Evolutionary conservation across 2,797 vertebrate genomes (phyloP), one percentile per base, ranked within the genome.

Genomic region (Monodelphis domestica): DNA sequence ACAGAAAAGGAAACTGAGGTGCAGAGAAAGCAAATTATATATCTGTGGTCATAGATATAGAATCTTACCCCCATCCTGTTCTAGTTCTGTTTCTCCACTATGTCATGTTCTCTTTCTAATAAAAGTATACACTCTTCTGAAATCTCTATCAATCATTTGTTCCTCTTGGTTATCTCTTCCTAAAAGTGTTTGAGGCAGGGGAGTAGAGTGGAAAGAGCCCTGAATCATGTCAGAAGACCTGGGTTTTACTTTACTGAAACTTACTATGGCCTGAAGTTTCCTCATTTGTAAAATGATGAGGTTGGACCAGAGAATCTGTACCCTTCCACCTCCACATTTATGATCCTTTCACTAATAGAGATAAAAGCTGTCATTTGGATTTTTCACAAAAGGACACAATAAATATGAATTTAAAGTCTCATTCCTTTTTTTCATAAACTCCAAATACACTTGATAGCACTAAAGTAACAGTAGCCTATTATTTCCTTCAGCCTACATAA

Each of bases 391-490:
- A 89, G 91, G 78, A 89, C 1, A 53, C 57, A 54, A 91, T 21
- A 45, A 95, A 88, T 88, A 52, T 53, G 29, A 84, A 70, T 57
- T 95, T 96, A 84, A 59, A 12, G 93, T 95, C 38, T 90, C 24
- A 50, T 84, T 94, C 30, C 63, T n/a, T 45, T 50, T 91, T 94
- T 88, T 90, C 89, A 84, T 90, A 63, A 94, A 30, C 5, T 91
- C 88, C 59, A 78, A 95, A 93, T 89, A 88, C 29, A 94, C 30
- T 52, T 89, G 56, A 90, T 2, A 56, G 15, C 57, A 88, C 92
- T 54, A 90, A 50, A 90, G 90, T 63, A 30, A 28, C 51, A 55
- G 93, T 87, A 6, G 0, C 30, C 55, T 14, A 56, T 89, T 90
- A 93, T 93, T 91, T 93, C 5, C 88, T 95, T 78, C n/a, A 87